Evolutionary conservation across 2,888 invertebrate species (phyloP), one percentile per base, ranked within the genome.

Genomic region (Pyrrhosoma nymphula): DNA sequence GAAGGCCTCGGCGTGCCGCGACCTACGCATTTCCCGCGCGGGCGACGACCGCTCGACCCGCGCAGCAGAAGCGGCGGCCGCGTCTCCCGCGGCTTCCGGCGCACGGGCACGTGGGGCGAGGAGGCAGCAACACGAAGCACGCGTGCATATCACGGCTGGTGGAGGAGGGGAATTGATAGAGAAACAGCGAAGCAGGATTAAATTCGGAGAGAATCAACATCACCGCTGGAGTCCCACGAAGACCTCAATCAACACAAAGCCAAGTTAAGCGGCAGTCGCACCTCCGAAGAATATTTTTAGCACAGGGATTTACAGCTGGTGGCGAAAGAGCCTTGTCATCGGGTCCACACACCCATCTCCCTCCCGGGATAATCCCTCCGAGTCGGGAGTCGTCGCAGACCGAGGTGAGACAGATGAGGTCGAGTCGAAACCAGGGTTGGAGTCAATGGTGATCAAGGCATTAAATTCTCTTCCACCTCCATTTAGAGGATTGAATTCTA

Each of bases 21-120:
- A 82, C 82, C 82, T 82, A 82, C 82, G 82, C 82, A 82, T 82
- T 82, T 82, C 82, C 82, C 82, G 82, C 10, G 82, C 82, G 82
- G 82, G 18, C 69, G 69, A 69, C 69, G 69, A 82, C 35, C 82
- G 82, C 82, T 16, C 82, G 30, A 35, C 12, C 8, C 82, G 3
- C 30, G 35, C 82, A 35, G 82, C 0, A 18, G 30, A 0, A 35
- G 30, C 82, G 30, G 82, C 35, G 30, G 10, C 69, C 69, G 69
- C 23, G 69, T 69, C 60, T 60, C 60, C 18, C 18, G 60, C 69
- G 69, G 82, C 82, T 82, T 82, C 82, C 18, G 82, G 82, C 30
- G 35, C 30, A 23, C 82, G 82, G 30, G 35, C 30, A 23, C 82
- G 82, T 35, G 82, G 18, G 35, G 16, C 8, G 69, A n/a, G 69